Percentiles rank a stretch among this genome's conserved stretches.
phyloP scores from a whole-genome alignment of 2,888 invertebrate genomes.

The Lithophane ornitopus region DNA sequence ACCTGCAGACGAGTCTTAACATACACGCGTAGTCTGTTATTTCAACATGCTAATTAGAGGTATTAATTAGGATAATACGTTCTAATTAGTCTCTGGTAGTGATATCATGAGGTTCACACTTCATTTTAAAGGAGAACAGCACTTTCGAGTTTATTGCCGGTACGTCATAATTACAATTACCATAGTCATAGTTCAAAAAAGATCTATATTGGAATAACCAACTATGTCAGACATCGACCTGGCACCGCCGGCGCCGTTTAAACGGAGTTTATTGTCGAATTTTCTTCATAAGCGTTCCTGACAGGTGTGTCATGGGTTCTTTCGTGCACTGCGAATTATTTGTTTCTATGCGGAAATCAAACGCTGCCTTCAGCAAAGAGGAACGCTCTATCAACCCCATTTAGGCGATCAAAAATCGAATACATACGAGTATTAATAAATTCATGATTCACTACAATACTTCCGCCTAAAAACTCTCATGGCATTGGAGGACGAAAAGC shows the following conservation, averaged over 20 bases:
- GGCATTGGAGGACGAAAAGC: slow-evolving; percentile 28
- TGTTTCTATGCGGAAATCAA: slow-evolving; percentile 34
- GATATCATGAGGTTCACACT: slow-evolving; percentile 85
- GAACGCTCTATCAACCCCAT: slow-evolving; percentile 28
- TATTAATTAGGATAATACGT: slow-evolving; percentile 81
- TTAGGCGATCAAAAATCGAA: slow-evolving; percentile 42
- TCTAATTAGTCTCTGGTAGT: slow-evolving; percentile 79
- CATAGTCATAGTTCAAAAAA: slow-evolving; percentile 12
- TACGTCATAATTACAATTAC: slow-evolving; percentile 46
- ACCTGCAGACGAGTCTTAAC: slow-evolving; percentile 45
- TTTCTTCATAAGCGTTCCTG: slow-evolving; percentile 2
- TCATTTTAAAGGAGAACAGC: slow-evolving; percentile 67
- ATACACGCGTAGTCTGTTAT: slow-evolving; percentile 65
- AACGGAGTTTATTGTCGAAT: no score
- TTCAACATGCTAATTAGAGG: slow-evolving; percentile 75
- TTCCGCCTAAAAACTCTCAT: slow-evolving; percentile 38
- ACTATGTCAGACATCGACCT: slow-evolving; percentile 26
- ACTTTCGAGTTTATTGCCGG: slow-evolving; percentile 58
- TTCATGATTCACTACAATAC: slow-evolving; percentile 40
- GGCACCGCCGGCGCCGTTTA: background rate
- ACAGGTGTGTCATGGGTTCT: background rate
- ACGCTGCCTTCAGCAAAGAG: background rate
- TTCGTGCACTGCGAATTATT: background rate
- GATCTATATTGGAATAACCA: slow-evolving; percentile 7
- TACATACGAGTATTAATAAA: slow-evolving; percentile 45